Evolutionary conservation across 2,888 invertebrate species (phyloP).

Genomic region (Tuberolachnus salignus): DNA sequence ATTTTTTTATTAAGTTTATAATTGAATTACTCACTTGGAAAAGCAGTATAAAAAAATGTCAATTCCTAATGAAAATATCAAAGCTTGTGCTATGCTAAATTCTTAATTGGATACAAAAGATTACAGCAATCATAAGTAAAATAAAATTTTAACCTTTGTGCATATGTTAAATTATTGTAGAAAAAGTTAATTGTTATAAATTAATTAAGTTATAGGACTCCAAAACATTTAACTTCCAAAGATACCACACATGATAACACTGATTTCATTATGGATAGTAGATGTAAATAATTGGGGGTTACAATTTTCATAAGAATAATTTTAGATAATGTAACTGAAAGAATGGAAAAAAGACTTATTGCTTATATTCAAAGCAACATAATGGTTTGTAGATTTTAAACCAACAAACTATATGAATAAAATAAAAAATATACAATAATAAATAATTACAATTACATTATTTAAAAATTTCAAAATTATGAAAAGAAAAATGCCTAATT

Average conservation of each 20-base stretch:
- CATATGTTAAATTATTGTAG: not conserved
- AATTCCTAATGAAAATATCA: slow-evolving; percentile 34
- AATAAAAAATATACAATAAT: no score
- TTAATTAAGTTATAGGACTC: slow-evolving; percentile 25
- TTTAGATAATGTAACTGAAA: slow-evolving; percentile 69
- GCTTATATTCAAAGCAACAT: slow-evolving; percentile 59
- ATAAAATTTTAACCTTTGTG: not conserved
- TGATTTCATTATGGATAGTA: slow-evolving; percentile 59
- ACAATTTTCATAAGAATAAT: slow-evolving; percentile 69
- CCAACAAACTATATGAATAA: not conserved
- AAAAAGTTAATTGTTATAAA: not conserved
- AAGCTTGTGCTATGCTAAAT: not conserved
- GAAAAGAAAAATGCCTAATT: slow-evolving; percentile 64
- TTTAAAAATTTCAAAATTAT: slow-evolving; percentile 59
- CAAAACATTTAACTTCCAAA: slow-evolving; percentile 21
- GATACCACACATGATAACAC: slow-evolving; percentile 46
- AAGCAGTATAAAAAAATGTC: slow-evolving; percentile 15
- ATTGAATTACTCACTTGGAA: slow-evolving; percentile 41
- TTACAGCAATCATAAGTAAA: slow-evolving; percentile 31
- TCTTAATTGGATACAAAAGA: slow-evolving; percentile 18
- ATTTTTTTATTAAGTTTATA: slow-evolving; percentile 47
- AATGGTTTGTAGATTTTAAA: slow-evolving; percentile 17
- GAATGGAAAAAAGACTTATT: slow-evolving; percentile 69
- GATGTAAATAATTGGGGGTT: slow-evolving; percentile 65
- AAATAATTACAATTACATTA: not conserved